Evolutionary conservation across 2,113 vertebrate genomes (phyloP).

Genomic region (Heteronetta atricapilla): DNA sequence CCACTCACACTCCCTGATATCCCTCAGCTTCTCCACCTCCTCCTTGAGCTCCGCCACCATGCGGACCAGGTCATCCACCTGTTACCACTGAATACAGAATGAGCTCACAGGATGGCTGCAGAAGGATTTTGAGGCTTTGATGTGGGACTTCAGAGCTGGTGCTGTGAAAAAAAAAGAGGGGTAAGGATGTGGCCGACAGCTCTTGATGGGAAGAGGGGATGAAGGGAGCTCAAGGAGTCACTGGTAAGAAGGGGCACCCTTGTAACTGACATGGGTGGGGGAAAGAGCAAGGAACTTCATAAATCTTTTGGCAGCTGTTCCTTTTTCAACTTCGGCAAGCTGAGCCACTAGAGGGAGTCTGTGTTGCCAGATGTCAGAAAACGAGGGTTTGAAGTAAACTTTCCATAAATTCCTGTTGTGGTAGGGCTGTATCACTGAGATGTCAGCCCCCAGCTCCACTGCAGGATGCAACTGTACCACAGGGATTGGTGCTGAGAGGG

Average conservation of each 20-base stretch:
- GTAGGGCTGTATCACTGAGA: background rate
- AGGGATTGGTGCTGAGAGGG: background rate
- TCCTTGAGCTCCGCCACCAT: too few relatives aligned
- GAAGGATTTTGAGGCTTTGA: background rate
- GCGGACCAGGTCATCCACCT: too few relatives aligned
- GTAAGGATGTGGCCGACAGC: background rate
- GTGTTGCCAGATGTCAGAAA: background rate
- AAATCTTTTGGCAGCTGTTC: background rate
- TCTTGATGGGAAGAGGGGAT: background rate
- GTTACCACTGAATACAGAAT: background rate
- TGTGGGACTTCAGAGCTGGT: background rate
- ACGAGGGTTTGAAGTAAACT: fast-evolving
- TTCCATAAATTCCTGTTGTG: fast-evolving
- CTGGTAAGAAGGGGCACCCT: background rate
- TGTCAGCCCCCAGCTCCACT: too few relatives aligned
- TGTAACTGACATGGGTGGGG: background rate
- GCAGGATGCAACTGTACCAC: background rate
- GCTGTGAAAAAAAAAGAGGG: background rate
- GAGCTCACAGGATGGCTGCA: fast-evolving
- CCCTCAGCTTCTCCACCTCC: too few relatives aligned
- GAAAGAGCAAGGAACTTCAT: background rate
- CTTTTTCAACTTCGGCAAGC: background rate
- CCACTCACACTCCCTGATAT: too few relatives aligned
- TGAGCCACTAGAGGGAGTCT: background rate
- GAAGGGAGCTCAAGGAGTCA: background rate